phyloP scores from a whole-genome alignment of 2,113 vertebrate species.

The Myiagra hebetior region DNA sequence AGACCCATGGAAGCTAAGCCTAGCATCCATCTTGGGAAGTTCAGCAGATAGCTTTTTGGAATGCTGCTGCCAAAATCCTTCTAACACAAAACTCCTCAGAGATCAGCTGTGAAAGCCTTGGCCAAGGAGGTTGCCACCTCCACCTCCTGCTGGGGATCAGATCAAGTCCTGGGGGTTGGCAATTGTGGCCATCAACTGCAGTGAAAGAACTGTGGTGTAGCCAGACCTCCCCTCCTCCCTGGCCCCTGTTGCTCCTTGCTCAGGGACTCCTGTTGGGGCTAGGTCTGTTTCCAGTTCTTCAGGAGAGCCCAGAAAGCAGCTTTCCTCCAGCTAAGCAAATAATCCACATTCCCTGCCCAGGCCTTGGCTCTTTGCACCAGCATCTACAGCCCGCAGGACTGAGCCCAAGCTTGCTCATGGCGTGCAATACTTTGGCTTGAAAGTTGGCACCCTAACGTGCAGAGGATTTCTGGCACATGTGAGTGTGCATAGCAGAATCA shows the following conservation, averaged over 20 bases:
- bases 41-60: background rate
- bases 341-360: background rate
- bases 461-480: background rate
- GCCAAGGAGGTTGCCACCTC: background rate
- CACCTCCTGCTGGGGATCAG: background rate
- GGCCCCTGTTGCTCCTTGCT: accelerated
- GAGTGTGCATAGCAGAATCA: background rate
- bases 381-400: background rate
- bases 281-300: background rate
- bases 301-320: background rate
- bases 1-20: background rate
- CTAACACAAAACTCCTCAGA: background rate
- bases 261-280: accelerated
- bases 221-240: background rate
- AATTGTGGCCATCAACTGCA: background rate
- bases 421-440: background rate
- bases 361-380: background rate
- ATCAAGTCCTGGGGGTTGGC: background rate
- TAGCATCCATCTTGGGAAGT: background rate
- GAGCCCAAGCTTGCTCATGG: background rate
- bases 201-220: background rate
- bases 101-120: background rate
- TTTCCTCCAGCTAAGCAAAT: background rate
- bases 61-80: background rate
- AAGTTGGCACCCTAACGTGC: background rate